Conservation (phyloP, 2,797 vertebrate genomes). For the Neoniphon sammara region DNA sequence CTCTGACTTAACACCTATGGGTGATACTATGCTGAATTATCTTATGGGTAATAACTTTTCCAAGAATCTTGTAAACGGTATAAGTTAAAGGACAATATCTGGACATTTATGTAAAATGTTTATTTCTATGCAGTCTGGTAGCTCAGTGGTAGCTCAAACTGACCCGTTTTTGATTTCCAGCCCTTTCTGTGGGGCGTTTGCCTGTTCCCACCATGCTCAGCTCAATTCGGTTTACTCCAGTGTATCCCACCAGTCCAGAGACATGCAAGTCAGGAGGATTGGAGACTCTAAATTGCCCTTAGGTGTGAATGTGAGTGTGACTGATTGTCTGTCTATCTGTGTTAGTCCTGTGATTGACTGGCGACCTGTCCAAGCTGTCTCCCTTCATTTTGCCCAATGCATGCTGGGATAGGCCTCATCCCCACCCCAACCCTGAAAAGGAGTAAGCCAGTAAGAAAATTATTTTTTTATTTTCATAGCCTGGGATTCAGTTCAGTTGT, state of each 20-base stretch:
- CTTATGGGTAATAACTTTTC: no score
- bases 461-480: background rate
- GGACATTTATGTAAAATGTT: background rate
- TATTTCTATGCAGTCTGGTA: no score
- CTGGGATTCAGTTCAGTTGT: background rate
- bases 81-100: background rate
- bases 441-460: background rate
- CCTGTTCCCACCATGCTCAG: no score
- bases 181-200: background rate
- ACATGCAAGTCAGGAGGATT: background rate
- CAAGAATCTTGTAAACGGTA: background rate
- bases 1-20: background rate
- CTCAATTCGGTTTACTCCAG: no score
- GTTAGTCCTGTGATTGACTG: background rate
- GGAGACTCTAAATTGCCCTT: background rate
- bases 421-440: background rate
- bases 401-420: background rate
- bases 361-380: background rate
- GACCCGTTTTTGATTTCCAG: background rate
- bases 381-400: background rate
- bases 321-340: no score
- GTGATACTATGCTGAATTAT: background rate
- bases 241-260: no score
- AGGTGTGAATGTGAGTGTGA: no score
- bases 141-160: background rate